Evolutionary conservation across 2,888 invertebrate genomes (phyloP), one percentile per base, ranked within the genome.

Genomic region (Drosophila prostipennis): DNA sequence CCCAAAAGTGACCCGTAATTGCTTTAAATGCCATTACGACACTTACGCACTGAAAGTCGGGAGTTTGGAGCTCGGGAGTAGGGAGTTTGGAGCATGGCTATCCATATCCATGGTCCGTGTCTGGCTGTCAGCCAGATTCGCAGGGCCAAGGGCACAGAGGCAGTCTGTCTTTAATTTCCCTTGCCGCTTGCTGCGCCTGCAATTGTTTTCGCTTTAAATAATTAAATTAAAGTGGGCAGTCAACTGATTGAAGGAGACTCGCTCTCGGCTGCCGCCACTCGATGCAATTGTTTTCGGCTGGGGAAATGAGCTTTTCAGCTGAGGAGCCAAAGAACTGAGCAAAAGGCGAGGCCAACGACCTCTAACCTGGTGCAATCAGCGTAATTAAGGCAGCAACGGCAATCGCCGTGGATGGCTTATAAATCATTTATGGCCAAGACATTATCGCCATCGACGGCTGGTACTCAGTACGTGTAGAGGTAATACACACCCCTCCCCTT

Each of bases 11-110:
- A 87, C 79, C 87, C 79, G 77, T 89, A 88, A 88, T 89, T 89
- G 89, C 88, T 79, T 84, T 89, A 89, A 88, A 89, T 89, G 89
- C 73, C 76, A 89, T 89, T 88, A 89, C 85, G 80, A 89, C 89
- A 88, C 89, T 88, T 79, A 72, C 76, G 74, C 89, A 68, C 88
- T 85, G 80, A 82, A 69, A 74, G 72, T 36, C 43, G 58, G 19
- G 46, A 19, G 36, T 34, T 13, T 48, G 37, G 40, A 16, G 39
- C 23, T 42, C 1, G 64, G n/a, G 19, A 19, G 19, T 19, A 19
- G 1, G 19, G 19, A 19, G 19, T 19, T 2, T 46, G 19, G 8
- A 14, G 6, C 14, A 8, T 34, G 4, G 23, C 16, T 58, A 49
- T 49, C 53, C 46, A n/a, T 58, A 43, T 49, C 53, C 46, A 40